Conservation (phyloP, 2,797 vertebrate species). For the Lithobates sylvaticus region DNA sequence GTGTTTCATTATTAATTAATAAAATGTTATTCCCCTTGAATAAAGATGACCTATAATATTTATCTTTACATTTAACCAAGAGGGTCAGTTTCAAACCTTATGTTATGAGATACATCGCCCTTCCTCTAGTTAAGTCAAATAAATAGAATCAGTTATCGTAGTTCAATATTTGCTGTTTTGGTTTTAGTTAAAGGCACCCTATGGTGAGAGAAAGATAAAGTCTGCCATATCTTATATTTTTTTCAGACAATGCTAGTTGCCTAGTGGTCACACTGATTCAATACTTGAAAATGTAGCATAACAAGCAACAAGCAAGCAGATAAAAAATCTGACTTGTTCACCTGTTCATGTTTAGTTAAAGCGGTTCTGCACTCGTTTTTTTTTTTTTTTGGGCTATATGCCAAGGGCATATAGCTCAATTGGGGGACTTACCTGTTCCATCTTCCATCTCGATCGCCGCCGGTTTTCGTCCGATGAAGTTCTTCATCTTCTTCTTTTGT, state of each 20-base stretch:
- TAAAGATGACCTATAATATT: conserved; percentile 54
- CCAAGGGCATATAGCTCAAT: too few relatives aligned
- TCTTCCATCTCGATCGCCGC: too few relatives aligned
- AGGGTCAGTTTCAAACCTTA: background rate
- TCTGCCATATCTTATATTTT: background rate
- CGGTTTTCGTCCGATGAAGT: too few relatives aligned
- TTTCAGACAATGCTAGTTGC: background rate
- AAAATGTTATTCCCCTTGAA: background rate
- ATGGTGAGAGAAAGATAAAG: background rate
- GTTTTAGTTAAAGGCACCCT: background rate
- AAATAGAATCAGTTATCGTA: background rate
- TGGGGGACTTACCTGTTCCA: too few relatives aligned
- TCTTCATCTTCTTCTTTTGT: too few relatives aligned
- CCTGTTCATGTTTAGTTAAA: too few relatives aligned
- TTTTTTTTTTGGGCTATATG: too few relatives aligned
- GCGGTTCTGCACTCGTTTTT: too few relatives aligned
- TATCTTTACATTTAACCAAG: conserved; percentile 18
- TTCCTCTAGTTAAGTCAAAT: background rate
- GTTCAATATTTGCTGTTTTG: background rate
- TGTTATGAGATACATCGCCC: background rate
- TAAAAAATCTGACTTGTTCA: too few relatives aligned
- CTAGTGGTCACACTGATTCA: too few relatives aligned
- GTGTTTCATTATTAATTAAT: conserved; percentile 37
- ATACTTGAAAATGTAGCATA: too few relatives aligned
- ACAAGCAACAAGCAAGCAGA: too few relatives aligned